Base-by-base conservation (phyloP, 2,113 vertebrate species). In the Sinosuthora webbiana region DNA sequence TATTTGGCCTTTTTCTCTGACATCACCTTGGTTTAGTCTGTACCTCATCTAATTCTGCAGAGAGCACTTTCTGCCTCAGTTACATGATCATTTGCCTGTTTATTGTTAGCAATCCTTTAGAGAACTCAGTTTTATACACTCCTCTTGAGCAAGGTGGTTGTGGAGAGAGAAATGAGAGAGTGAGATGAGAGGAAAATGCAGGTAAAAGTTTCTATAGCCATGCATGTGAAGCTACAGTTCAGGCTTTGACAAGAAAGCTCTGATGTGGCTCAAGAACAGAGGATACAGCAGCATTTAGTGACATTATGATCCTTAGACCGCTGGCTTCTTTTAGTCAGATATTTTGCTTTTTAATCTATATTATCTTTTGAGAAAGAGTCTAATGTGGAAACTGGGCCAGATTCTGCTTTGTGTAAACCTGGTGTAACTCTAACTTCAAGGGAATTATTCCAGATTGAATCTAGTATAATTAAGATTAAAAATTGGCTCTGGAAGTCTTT, bases 391-490 rank as follows among this genome's bases (percentile, higher is more conserved):
- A 89, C 45, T 12, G 62, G 92, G 86, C 35, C 49, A 84, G 90
- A 94, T 94, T 57, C 93, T 92, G 73, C 67, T 75, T 68, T 63
- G 41, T 76, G 77, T 71, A 92, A 93, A 95, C 30, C 64, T 92
- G 76, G 33, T 89, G 93, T 87, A 93, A 78, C 37, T 71, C 70
- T 74, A 49, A 89, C 85, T 92, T 94, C 88, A 90, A 92, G 92
- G 69, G 45, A 96, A 95, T 82, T 92, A 93, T 18, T 90, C 83
- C 88, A 93, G 95, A 94, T 93, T 79, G 80, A 91, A 82, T 92
- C 88, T 92, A 69, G 76, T 89, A 89, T 95, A 97, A 96, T 95
- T 96, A 91, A 90, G 83, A 94, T 87, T 95, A 93, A 87, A 93
- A 96, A 87, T 81, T 95, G 94, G 88, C 95, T 89, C 92, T 94